Conservation (phyloP, 2,888 invertebrate genomes). For the Drosophila multiciliata region DNA sequence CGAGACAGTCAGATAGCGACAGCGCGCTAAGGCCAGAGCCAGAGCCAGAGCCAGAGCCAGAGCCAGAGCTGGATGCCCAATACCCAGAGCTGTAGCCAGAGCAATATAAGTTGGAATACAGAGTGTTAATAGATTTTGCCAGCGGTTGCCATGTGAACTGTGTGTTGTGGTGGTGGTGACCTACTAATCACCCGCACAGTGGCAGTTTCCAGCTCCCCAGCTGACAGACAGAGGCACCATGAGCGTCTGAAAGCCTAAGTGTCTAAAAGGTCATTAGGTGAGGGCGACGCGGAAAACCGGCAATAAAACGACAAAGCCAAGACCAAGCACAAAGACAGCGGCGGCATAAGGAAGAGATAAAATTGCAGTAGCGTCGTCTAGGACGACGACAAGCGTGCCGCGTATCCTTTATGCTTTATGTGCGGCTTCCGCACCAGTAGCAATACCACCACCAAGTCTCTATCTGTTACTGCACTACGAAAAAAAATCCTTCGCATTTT, state of each 20-base stretch:
- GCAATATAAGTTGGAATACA: slow-evolving; percentile 55
- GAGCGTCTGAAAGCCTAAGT: slow-evolving; percentile 35
- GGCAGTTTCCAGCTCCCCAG: slow-evolving; percentile 19
- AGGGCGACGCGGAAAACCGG: slow-evolving; percentile 63
- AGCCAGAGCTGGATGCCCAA: neutral
- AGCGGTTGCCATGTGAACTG: slow-evolving; percentile 30
- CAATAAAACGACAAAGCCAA: slow-evolving; percentile 54
- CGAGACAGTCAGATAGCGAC: slow-evolving; percentile 29
- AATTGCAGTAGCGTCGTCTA: slow-evolving; percentile 47
- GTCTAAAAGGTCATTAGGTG: slow-evolving; percentile 70
- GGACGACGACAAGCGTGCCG: slow-evolving; percentile 43
- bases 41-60: neutral
- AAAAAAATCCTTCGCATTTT: neutral
- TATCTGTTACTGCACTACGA: slow-evolving; percentile 7
- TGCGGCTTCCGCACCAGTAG: slow-evolving; percentile 63
- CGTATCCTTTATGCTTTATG: slow-evolving; percentile 76
- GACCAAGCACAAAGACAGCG: slow-evolving; percentile 60
- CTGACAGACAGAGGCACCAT: slow-evolving; percentile 23
- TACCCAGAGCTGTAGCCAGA: neutral
- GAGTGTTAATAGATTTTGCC: slow-evolving; percentile 65
- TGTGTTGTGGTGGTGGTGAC: slow-evolving; percentile 11
- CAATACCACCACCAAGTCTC: slow-evolving; percentile 17
- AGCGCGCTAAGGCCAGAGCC: neutral
- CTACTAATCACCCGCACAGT: slow-evolving; percentile 69
- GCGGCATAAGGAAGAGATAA: slow-evolving; percentile 71